Evolutionary conservation across 2,797 vertebrate species (phyloP).

Genomic region (Semotilus atromaculatus): DNA sequence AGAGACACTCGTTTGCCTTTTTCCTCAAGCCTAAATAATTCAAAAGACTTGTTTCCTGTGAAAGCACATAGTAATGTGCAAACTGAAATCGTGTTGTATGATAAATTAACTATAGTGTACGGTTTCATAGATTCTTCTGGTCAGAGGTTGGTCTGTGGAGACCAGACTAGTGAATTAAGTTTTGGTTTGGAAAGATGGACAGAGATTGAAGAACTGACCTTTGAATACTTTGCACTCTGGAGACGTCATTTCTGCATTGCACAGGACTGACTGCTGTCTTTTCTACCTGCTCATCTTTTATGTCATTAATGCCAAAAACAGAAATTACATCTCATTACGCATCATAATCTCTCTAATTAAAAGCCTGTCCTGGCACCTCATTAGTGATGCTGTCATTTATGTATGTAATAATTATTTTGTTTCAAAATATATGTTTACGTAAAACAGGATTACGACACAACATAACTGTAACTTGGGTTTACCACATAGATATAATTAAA

Average conservation of each 20-base stretch:
- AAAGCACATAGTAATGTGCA: background rate
- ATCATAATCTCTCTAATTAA: background rate
- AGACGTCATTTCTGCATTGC: background rate
- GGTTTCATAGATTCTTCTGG: background rate
- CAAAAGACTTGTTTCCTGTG: constrained; percentile 5
- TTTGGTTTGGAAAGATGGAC: background rate
- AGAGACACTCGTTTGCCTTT: constrained; percentile 22
- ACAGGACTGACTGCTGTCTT: background rate
- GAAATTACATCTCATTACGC: background rate
- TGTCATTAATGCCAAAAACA: background rate
- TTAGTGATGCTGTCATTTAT: background rate
- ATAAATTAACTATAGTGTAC: constrained; percentile 4
- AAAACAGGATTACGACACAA: background rate
- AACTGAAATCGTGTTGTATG: background rate
- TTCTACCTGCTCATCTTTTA: background rate
- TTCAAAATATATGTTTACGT: constrained; percentile 4
- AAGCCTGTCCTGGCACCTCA: background rate
- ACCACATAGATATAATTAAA: background rate
- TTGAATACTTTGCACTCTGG: background rate
- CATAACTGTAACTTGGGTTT: background rate
- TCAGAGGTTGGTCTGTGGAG: constrained; percentile 6
- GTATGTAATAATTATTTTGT: background rate
- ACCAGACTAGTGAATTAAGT: background rate
- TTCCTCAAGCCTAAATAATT: constrained; percentile 27
- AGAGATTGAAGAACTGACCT: background rate